Evolutionary conservation across 2,797 vertebrate species (phyloP).

Genomic region (Crotalus adamanteus): DNA sequence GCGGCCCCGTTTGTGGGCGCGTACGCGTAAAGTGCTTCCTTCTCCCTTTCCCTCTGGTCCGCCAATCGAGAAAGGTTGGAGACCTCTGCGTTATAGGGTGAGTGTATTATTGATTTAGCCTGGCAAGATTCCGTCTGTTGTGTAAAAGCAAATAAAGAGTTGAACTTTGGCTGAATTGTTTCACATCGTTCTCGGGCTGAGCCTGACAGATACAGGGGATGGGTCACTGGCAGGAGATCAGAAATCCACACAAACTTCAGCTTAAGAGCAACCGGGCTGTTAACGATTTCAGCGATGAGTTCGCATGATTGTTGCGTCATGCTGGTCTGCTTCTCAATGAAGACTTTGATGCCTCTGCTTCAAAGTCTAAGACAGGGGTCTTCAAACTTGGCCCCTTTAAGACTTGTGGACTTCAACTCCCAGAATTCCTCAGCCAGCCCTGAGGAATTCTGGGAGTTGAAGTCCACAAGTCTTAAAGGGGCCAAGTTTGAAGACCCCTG

Average conservation of each 20-base stretch:
- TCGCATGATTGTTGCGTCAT: background rate
- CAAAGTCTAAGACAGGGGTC: background rate
- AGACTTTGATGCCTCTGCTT: background rate
- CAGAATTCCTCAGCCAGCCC: no score
- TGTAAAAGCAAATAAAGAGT: background rate
- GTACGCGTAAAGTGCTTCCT: no score
- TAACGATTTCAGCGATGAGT: background rate
- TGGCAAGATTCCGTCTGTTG: background rate
- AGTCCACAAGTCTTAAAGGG: no score
- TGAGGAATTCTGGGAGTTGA: no score
- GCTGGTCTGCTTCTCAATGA: background rate
- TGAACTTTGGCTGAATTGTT: background rate
- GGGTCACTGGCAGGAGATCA: background rate
- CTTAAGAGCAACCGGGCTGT: background rate
- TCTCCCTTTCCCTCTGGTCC: no score
- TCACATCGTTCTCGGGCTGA: background rate
- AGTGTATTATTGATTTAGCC: background rate
- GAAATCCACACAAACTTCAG: background rate
- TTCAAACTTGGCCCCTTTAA: no score
- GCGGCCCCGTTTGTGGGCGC: no score
- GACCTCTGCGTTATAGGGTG: background rate
- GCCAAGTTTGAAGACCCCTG: no score
- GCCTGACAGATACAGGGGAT: background rate
- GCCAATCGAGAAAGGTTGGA: no score
- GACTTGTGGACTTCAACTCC: no score